These are phyloP conservation scores for Corbicula japonica DNA, from an alignment of 2,888 invertebrate species.

Conservation along the genomic window DNA sequence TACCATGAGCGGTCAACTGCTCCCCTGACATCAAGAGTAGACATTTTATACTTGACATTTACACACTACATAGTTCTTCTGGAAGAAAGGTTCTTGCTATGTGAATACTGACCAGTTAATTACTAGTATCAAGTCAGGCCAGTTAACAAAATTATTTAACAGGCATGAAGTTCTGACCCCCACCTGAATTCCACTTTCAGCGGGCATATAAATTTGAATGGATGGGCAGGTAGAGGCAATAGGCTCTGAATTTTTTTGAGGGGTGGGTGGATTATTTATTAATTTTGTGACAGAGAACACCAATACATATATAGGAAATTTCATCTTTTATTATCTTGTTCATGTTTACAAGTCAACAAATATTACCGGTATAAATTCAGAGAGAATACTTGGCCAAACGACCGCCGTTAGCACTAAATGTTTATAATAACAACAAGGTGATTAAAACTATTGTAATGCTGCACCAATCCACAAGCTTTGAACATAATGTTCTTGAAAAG, in stretches of 20 bases:
- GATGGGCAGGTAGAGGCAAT: not conserved
- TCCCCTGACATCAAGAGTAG: no score
- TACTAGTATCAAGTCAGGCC: not conserved
- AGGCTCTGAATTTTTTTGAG: not conserved
- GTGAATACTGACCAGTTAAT: not conserved
- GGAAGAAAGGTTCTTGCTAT: no score
- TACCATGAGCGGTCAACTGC: no score
- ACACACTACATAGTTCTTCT: no score
- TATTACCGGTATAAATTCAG: not conserved
- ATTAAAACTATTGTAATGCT: not conserved
- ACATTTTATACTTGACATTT: no score
- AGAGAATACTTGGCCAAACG: constrained; percentile 1
- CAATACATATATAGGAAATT: not conserved
- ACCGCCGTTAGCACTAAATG: not conserved
- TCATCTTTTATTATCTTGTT: no score
- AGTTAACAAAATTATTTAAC: not conserved
- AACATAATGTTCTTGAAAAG: not conserved
- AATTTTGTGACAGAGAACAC: not conserved
- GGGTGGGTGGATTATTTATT: not conserved
- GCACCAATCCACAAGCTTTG: not conserved
- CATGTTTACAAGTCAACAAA: no score
- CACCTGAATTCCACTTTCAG: not conserved
- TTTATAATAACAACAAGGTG: not conserved
- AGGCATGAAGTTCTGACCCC: not conserved
- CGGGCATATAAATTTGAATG: not conserved